Conservation (phyloP, 2,797 vertebrate genomes). For the Antrozous pallidus region DNA sequence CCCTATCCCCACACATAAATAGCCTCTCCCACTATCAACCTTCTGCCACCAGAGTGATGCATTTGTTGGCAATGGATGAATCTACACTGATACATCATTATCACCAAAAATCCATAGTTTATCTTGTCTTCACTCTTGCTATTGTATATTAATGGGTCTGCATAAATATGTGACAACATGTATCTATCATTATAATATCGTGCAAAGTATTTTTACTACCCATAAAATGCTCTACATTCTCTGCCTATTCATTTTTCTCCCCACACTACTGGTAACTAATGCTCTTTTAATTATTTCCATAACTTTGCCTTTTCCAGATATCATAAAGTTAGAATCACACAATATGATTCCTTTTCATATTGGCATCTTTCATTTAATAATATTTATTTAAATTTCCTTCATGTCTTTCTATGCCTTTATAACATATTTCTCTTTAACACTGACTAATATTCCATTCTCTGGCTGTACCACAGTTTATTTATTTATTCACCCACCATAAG, state of each 20-base stretch:
- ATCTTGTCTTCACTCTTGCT: not conserved
- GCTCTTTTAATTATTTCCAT: not conserved
- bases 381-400: not conserved
- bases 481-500: not conserved
- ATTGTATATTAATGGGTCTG: not conserved
- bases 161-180: not conserved
- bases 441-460: not conserved
- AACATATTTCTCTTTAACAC: not conserved
- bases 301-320: not conserved
- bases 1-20: not conserved
- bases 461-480: not conserved
- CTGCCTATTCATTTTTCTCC: not conserved
- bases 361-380: not conserved
- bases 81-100: not conserved
- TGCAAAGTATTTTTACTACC: not conserved
- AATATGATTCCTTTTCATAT: not conserved
- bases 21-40: not conserved
- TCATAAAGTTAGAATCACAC: not conserved
- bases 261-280: not conserved
- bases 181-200: not conserved
- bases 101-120: not conserved
- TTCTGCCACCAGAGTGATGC: no score
- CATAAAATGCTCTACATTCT: not conserved
- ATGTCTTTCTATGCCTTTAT: not conserved
- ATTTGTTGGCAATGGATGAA: not conserved